These are phyloP conservation scores for Lepilemur septentrionalis DNA, from an alignment of 2,797 vertebrate species.

Conservation along the genomic window DNA sequence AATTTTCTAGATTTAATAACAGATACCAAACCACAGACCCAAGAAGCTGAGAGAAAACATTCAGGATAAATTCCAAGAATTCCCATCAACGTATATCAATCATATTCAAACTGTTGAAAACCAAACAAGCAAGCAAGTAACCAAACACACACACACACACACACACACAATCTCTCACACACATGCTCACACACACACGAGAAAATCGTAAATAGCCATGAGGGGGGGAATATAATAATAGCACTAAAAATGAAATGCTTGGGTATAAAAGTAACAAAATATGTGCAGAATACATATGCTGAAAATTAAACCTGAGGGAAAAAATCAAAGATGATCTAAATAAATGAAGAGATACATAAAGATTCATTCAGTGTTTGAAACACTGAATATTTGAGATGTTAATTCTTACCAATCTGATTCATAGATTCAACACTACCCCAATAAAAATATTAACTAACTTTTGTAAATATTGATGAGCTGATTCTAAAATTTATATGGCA, in stretches of 20 bases:
- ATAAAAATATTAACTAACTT: neutral
- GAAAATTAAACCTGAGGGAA: neutral
- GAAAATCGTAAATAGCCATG: neutral
- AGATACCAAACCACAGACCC: neutral
- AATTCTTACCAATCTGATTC: neutral
- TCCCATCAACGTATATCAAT: neutral
- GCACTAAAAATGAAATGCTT: neutral
- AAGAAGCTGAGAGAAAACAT: neutral
- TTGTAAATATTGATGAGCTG: neutral
- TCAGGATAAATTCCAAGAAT: neutral
- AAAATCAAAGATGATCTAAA: neutral
- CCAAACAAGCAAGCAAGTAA: neutral
- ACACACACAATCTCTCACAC: neutral
- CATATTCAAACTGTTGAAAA: neutral
- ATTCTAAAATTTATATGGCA: neutral
- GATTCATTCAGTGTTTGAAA: neutral
- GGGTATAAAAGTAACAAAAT: neutral
- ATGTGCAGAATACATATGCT: neutral
- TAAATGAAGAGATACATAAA: neutral
- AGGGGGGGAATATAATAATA: neutral
- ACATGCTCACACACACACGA: neutral
- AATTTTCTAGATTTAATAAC: neutral
- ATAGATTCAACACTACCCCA: no score
- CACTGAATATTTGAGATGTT: neutral
- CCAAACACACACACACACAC: neutral